phyloP scores from a whole-genome alignment of 1,140 invertebrate genomes.

The Pygmarrhopalites habei region DNA sequence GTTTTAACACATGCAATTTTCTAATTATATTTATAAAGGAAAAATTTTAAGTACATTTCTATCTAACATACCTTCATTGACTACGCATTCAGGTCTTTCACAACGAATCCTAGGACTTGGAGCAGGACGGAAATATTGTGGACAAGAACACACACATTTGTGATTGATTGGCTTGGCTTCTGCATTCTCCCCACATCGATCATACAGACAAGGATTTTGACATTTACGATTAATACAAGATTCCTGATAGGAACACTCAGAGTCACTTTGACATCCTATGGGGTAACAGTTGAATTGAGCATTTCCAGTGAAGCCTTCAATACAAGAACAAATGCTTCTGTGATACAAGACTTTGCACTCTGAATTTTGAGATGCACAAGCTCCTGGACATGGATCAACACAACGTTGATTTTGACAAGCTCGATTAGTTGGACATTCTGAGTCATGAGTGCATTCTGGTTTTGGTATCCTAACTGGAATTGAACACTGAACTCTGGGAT shows the following conservation, averaged over 20 bases:
- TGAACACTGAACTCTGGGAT: constrained; percentile 64
- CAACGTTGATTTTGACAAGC: constrained; percentile 73
- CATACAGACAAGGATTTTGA: constrained; percentile 66
- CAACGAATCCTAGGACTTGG: constrained; percentile 70
- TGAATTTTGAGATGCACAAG: constrained; percentile 51
- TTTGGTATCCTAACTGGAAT: constrained; percentile 54
- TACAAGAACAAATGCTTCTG: constrained; percentile 72
- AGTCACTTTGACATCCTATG: constrained; percentile 78
- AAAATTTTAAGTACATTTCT: constrained; percentile 60
- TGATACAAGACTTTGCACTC: constrained; percentile 72
- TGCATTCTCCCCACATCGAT: constrained; percentile 74
- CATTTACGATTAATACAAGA: constrained; percentile 79
- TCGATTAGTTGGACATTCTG: constrained; percentile 74
- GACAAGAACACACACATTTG: constrained; percentile 69
- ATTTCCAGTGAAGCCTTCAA: constrained; percentile 75
- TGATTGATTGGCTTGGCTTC: constrained; percentile 66
- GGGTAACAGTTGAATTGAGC: constrained; percentile 66
- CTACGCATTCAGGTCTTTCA: constrained; percentile 66
- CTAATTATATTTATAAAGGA: too few relatives aligned
- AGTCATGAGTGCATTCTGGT: constrained; percentile 69
- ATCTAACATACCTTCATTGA: too few relatives aligned
- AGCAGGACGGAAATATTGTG: constrained; percentile 58
- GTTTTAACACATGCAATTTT: too few relatives aligned
- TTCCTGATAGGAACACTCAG: constrained; percentile 70
- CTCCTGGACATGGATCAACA: constrained; percentile 63